phyloP scores from a whole-genome alignment of 1,140 invertebrate species.

The Hylyphantes graminicola region DNA sequence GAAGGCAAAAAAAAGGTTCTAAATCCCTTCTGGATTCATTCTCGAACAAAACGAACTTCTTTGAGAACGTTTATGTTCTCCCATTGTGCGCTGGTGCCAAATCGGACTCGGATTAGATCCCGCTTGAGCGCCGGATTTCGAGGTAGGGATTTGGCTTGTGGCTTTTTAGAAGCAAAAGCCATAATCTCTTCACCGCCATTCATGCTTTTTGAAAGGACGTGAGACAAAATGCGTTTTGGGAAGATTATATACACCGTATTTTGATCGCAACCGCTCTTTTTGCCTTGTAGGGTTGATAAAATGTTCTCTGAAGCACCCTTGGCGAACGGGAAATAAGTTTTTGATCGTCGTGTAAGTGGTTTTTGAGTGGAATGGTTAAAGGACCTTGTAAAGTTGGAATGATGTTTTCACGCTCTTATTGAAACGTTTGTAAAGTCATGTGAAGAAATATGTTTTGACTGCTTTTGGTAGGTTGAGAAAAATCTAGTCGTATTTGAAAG shows the following conservation, averaged over 20 bases:
- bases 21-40: conserved; percentile 17
- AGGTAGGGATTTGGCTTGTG: conserved; percentile 46
- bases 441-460: too few relatives aligned
- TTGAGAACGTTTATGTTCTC: conserved; percentile 48
- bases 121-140: conserved; percentile 37
- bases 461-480: too few relatives aligned
- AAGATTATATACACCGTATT: conserved; percentile 33
- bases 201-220: not conserved
- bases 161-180: conserved; percentile 51
- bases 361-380: too few relatives aligned
- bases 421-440: too few relatives aligned
- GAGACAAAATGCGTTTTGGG: conserved; percentile 23
- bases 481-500: too few relatives aligned
- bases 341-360: too few relatives aligned
- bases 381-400: too few relatives aligned
- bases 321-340: not conserved
- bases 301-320: not conserved
- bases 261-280: conserved; percentile 39
- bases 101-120: conserved; percentile 44
- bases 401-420: too few relatives aligned
- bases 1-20: not conserved
- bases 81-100: conserved; percentile 34
- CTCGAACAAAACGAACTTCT: conserved; percentile 37
- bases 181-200: conserved; percentile 25
- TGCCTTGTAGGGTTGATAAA: conserved; percentile 1